phyloP scores from a whole-genome alignment of 92 coral and sea anemone species.

The Porites cylindrica region DNA sequence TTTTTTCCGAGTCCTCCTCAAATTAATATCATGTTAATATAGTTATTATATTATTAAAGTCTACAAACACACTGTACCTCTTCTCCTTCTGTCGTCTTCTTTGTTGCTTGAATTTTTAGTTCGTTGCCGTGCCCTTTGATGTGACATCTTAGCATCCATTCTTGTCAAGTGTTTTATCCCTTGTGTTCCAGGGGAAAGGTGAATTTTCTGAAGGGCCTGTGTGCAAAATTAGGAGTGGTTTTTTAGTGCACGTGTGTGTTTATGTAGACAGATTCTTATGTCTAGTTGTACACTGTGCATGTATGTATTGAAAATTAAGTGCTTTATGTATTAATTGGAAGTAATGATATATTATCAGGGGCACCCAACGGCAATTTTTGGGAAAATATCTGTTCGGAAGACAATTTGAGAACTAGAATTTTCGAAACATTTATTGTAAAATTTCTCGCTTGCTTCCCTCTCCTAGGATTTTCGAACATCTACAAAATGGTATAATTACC shows the following conservation, averaged over 20 bases:
- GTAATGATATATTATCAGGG: no score
- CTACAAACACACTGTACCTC: conserved; percentile 2
- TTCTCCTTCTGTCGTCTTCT: conserved; percentile 30
- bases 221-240: background rate
- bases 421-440: no score
- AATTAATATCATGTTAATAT: no score
- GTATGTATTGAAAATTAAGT: background rate
- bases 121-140: conserved; percentile 7
- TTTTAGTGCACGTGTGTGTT: background rate
- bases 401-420: no score
- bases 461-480: no score
- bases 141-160: conserved; percentile 24
- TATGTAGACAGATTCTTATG: background rate
- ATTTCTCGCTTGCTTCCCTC: no score
- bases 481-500: no score
- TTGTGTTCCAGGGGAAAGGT: conserved; percentile 49
- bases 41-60: no score
- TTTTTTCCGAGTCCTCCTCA: no score
- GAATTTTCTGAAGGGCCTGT: conserved; percentile 42
- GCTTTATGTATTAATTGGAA: no score
- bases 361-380: no score
- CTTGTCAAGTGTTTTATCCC: background rate
- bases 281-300: background rate
- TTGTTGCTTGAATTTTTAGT: conserved; percentile 33
- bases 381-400: no score